phyloP scores from a whole-genome alignment of 2,113 vertebrate species.

The Tetrao urogallus region DNA sequence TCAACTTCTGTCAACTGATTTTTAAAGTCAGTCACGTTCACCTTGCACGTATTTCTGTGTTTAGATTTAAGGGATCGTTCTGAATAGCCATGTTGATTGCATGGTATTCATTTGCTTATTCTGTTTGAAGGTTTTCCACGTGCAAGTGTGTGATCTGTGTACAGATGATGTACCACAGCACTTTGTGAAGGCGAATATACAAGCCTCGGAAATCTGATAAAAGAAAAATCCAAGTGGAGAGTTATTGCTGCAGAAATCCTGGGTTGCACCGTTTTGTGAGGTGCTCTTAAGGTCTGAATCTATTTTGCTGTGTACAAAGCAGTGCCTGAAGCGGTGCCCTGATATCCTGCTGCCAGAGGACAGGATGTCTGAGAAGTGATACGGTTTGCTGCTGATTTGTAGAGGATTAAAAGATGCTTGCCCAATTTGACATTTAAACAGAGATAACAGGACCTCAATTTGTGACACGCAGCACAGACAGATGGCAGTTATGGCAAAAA shows the following conservation, averaged over 20 bases:
- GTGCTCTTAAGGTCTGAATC: background rate
- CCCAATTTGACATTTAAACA: constrained; percentile 51
- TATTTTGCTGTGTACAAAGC: background rate
- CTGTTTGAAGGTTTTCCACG: background rate
- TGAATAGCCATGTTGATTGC: background rate
- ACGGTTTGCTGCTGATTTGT: background rate
- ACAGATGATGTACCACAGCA: background rate
- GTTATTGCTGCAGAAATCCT: background rate
- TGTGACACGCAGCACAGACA: constrained; percentile 23
- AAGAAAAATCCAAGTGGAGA: background rate
- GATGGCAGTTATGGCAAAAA: constrained; percentile 54
- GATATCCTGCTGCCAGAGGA: background rate
- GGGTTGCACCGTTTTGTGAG: background rate
- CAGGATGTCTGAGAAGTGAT: background rate
- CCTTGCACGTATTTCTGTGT: background rate
- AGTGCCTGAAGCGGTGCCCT: background rate
- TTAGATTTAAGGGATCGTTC: background rate
- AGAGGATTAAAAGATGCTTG: constrained; percentile 20
- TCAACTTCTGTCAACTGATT: background rate
- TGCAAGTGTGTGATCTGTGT: background rate
- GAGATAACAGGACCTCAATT: constrained; percentile 54
- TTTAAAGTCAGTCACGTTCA: background rate
- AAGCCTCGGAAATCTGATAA: background rate
- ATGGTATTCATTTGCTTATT: background rate
- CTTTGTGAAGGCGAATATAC: background rate